Conservation (phyloP, 2,113 vertebrate genomes). For the Colaptes auratus region DNA sequence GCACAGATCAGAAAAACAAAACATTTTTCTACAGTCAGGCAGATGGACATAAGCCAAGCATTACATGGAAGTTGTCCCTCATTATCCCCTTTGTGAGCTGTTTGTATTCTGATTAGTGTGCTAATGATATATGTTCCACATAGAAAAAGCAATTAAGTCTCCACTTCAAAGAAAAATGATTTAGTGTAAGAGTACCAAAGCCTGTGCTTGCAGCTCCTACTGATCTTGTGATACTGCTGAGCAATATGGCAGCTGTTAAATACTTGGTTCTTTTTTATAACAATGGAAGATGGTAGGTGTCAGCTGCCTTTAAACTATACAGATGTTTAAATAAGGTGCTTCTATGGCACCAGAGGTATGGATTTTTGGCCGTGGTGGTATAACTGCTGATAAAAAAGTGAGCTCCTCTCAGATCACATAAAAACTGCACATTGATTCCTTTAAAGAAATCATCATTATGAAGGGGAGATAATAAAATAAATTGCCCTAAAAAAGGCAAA, state of each 20-base stretch:
- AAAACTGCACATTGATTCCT: background rate
- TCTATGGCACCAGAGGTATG: background rate
- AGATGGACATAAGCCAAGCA: slow-evolving; percentile 12
- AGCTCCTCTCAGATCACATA: background rate
- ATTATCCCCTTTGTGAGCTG: slow-evolving; percentile 38
- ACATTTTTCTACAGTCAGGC: slow-evolving; percentile 33
- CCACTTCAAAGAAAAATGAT: slow-evolving; percentile 58
- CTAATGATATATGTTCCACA: slow-evolving; percentile 46
- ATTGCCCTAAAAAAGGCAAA: background rate
- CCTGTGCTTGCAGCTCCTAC: background rate
- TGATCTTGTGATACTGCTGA: background rate
- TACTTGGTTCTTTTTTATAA: background rate
- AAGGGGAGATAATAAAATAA: background rate
- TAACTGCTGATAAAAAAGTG: background rate
- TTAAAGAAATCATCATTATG: background rate
- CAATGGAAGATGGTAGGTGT: background rate
- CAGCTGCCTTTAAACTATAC: background rate
- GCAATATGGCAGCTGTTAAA: background rate
- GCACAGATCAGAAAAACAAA: slow-evolving; percentile 61
- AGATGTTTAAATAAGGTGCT: background rate
- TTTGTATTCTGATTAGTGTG: slow-evolving; percentile 6
- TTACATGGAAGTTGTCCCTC: slow-evolving; percentile 23
- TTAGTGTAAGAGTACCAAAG: background rate
- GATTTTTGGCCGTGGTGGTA: background rate
- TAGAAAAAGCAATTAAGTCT: slow-evolving; percentile 46